Evolutionary conservation across 2,113 vertebrate species (phyloP).

Genomic region (Trochalopteron elliotii): DNA sequence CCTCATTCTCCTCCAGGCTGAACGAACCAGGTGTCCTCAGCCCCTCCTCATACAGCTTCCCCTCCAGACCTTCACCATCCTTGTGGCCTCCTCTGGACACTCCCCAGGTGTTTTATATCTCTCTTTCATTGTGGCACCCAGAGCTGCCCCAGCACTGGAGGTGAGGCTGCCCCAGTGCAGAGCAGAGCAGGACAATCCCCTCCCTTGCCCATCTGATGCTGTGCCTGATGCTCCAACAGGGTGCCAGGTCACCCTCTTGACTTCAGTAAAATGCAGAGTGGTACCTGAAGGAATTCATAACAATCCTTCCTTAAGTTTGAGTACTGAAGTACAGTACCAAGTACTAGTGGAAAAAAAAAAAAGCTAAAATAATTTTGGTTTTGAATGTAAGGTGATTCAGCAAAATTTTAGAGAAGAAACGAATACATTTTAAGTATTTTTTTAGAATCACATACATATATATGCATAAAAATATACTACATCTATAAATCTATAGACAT

Average conservation of each 20-base stretch:
- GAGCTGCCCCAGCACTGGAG: not conserved
- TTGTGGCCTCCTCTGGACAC: rapidly evolving
- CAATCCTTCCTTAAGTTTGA: not conserved
- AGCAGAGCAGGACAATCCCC: not conserved
- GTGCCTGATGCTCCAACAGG: not conserved
- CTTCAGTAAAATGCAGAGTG: not conserved
- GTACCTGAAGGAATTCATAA: not conserved
- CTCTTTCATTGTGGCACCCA: not conserved
- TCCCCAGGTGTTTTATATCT: not conserved
- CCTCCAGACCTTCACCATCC: rapidly evolving
- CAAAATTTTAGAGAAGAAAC: not conserved
- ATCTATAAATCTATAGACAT: not conserved
- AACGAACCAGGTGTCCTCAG: not conserved
- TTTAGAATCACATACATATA: not conserved
- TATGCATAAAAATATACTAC: not conserved
- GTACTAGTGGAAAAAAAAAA: not conserved
- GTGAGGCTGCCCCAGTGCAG: not conserved
- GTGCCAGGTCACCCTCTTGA: not conserved
- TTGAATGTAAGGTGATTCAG: not conserved
- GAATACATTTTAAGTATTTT: not conserved
- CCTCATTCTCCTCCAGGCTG: not conserved
- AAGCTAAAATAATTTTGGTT: not conserved
- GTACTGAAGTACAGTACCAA: not conserved
- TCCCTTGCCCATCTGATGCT: rapidly evolving
- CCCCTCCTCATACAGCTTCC: rapidly evolving